A percentile compares a stretch with the other conserved stretches of the same genome.
Evolutionary conservation across 1,140 invertebrate species (phyloP).

Genomic region (Sycobia sp.): DNA sequence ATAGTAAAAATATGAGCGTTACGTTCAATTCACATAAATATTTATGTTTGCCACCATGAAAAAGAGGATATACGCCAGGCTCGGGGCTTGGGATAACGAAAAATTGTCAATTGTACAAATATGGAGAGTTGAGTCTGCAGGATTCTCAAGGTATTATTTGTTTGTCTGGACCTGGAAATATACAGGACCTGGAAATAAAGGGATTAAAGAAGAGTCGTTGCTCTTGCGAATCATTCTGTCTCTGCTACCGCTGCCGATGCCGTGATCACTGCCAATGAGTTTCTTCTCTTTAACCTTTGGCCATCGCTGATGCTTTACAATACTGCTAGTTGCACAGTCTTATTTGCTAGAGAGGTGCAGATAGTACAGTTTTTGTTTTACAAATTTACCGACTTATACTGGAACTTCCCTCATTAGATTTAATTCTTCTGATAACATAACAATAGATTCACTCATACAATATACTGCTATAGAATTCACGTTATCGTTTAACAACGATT

Average conservation of each 20-base stretch:
- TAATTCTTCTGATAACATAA: not conserved
- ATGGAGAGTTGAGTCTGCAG: slow-evolving; percentile 59
- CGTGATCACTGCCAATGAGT: slow-evolving; percentile 14
- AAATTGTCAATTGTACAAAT: slow-evolving; percentile 43
- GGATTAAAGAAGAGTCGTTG: slow-evolving; percentile 55
- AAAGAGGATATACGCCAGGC: slow-evolving; percentile 43
- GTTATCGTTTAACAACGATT: not conserved
- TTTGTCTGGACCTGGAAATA: slow-evolving; percentile 42
- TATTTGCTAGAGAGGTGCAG: slow-evolving; percentile 16
- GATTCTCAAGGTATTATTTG: slow-evolving; percentile 59
- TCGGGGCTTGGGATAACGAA: slow-evolving; percentile 12
- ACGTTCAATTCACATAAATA: too few species aligned
- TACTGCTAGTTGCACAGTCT: slow-evolving; percentile 15
- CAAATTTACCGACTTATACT: not conserved
- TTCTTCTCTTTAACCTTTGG: slow-evolving; percentile 25
- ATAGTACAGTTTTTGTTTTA: not conserved
- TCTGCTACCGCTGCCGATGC: slow-evolving; percentile 30
- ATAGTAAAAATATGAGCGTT: too few species aligned
- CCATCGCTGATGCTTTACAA: slow-evolving; percentile 12
- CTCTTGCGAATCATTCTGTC: slow-evolving; percentile 31
- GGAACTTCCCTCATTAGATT: too few species aligned
- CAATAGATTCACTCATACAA: not conserved
- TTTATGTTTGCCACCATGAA: too few species aligned
- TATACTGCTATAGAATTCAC: slow-evolving; percentile 1
- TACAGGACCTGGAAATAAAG: slow-evolving; percentile 61